These are phyloP conservation scores for Tridacna crocea DNA, from an alignment of 2,888 invertebrate species.

Conservation along the genomic window DNA sequence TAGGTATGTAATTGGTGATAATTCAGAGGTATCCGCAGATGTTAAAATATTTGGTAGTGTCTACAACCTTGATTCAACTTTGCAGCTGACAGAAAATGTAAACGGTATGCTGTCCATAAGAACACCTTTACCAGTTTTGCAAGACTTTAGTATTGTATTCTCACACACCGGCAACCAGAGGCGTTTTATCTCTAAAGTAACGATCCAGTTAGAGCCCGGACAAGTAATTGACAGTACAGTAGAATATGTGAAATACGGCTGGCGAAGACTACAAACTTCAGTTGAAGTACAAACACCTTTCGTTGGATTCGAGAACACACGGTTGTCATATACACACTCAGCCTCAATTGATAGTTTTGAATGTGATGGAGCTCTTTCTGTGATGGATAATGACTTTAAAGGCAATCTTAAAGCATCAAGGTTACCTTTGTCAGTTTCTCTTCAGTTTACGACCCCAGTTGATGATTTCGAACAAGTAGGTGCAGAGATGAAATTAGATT, in stretches of 20 bases:
- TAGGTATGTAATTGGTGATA: slow-evolving; percentile 24
- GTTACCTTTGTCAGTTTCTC: slow-evolving; percentile 25
- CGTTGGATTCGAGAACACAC: slow-evolving; percentile 39
- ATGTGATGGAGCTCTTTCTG: slow-evolving; percentile 41
- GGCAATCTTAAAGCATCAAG: slow-evolving; percentile 42
- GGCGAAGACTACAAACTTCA: slow-evolving; percentile 46
- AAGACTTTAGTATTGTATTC: slow-evolving; percentile 36
- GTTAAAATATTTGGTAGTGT: slow-evolving; percentile 37
- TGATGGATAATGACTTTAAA: slow-evolving; percentile 43
- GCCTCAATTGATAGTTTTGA: slow-evolving; percentile 55
- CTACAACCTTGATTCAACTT: slow-evolving; percentile 35
- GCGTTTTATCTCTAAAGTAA: slow-evolving; percentile 39
- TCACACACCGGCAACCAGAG: slow-evolving; percentile 36
- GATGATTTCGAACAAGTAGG: slow-evolving; percentile 40
- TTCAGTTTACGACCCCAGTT: slow-evolving; percentile 43
- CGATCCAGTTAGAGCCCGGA: slow-evolving; percentile 34
- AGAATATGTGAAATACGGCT: slow-evolving; percentile 47
- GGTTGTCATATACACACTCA: slow-evolving; percentile 39
- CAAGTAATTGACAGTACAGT: slow-evolving; percentile 36
- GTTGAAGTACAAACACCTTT: slow-evolving; percentile 48
- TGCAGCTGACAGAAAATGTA: slow-evolving; percentile 32
- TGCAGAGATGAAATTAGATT: slow-evolving; percentile 39
- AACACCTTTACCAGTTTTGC: slow-evolving; percentile 34
- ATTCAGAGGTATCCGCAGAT: slow-evolving; percentile 31
- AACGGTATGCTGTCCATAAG: slow-evolving; percentile 29